A percentile compares a stretch with the other conserved stretches of the same genome.
These are phyloP conservation scores for Drosophila villosipedis DNA, from an alignment of 2,888 invertebrate genomes.

Conservation along the genomic window DNA sequence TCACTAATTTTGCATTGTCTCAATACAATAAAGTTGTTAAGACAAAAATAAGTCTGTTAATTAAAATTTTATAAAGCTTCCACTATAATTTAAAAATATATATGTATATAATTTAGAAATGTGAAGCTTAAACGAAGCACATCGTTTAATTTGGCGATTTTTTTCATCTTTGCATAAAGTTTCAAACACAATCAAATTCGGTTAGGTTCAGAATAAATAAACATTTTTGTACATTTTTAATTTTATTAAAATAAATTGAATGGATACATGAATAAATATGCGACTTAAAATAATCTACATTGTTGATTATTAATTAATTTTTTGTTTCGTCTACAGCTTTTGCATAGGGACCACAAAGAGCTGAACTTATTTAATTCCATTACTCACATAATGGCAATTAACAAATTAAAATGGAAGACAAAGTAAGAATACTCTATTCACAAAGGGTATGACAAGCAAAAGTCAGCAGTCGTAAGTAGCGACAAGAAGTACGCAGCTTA, in stretches of 20 bases:
- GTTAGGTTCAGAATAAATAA: not conserved
- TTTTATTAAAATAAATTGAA: not conserved
- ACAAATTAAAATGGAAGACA: not conserved
- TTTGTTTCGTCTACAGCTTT: too few relatives aligned
- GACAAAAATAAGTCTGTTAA: not conserved
- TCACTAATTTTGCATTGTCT: not conserved
- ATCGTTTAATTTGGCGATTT: not conserved
- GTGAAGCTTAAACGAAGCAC: not conserved
- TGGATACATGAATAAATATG: not conserved
- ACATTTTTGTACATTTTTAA: not conserved
- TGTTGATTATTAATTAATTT: not conserved
- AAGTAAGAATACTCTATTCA: not conserved
- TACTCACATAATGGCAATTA: not conserved
- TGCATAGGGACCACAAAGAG: not conserved
- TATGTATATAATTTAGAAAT: not conserved
- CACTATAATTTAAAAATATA: not conserved
- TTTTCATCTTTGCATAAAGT: not conserved
- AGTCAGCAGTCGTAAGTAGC: slow-evolving; percentile 72
- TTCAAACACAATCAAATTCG: not conserved
- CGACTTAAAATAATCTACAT: not conserved
- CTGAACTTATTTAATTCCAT: not conserved
- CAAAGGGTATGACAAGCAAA: slow-evolving; percentile 43
- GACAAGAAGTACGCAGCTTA: slow-evolving; percentile 72
- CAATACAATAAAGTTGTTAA: not conserved
- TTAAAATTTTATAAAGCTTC: not conserved